Evolutionary conservation across 1,140 invertebrate genomes (phyloP), one percentile per base, ranked within the genome.

Genomic region (Schmidtea mediterranea): DNA sequence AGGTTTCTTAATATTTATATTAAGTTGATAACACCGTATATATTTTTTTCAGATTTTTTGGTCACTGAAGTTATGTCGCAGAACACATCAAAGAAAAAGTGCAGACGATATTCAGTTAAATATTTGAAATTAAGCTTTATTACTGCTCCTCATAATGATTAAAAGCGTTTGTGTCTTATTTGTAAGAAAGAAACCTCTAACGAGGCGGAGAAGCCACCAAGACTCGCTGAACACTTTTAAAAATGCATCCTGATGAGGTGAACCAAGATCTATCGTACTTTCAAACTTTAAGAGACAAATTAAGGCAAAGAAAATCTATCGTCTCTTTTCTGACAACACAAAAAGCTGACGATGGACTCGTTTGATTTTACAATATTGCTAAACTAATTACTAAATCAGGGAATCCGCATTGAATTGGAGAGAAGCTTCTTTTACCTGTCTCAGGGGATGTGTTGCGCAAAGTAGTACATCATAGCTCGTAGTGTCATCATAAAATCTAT

Each of bases 271-370:
- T 40, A 21, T 16, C 13, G 39, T 40, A 16, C 19, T 40, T 40
- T 40, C 3, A 40, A 40, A 13, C 15, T 15, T 40, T 40, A 40
- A 21, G 39, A 40, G 19, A 40, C 39, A 40, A 40, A 40, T 16
- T 16, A 40, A 40, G 3, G 8, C 15, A 40, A 15, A 21, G 39
- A 40, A 21, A 15, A 15, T 40, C 15, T 15, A 40, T 15, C 15
- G 19, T 16, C 15, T 40, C 15, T 40, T 40, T 40, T 40, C 3
- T 21, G 19, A 21, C 19, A 40, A 40, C n/a, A 40, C 15, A 16
- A 40, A 40, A 40, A 15, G 39, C 19, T 40, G 39, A 40, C 19
- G 39, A 40, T 40, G 39, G 39, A 15, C 15, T 40, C 19, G 39
- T 40, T 40, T 15, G 15, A 5, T 40, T n/a, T 16, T 5, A 40